phyloP scores from a whole-genome alignment of 2,113 vertebrate genomes.

The Saguinus midas region DNA sequence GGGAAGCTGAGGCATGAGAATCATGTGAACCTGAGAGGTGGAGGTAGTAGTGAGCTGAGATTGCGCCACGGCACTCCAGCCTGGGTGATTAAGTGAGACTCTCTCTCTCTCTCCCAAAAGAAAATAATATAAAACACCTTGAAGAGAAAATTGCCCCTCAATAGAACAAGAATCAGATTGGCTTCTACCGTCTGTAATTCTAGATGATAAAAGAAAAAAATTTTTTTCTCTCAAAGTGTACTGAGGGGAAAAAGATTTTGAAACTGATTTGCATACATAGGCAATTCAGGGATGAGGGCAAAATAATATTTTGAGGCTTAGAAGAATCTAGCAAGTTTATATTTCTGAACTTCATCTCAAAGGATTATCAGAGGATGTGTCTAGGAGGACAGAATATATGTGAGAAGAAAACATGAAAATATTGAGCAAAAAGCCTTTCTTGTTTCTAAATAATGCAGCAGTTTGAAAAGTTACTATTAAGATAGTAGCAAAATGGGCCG shows the following conservation, averaged over 20 bases:
- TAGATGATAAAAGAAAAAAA: background rate
- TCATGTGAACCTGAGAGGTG: no score
- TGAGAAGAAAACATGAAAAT: background rate
- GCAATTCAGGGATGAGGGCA: background rate
- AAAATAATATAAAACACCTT: background rate
- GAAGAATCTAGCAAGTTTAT: background rate
- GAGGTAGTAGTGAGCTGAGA: no score
- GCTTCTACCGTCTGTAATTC: background rate
- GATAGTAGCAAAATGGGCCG: background rate
- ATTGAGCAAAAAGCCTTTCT: background rate
- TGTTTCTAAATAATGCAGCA: constrained; percentile 1
- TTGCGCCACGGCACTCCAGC: no score
- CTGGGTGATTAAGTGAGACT: no score
- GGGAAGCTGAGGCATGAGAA: no score
- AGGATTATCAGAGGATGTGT: background rate
- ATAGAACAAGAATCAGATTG: background rate
- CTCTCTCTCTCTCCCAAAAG: no score
- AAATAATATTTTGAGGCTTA: background rate
- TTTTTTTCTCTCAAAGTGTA: background rate
- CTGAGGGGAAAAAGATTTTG: background rate
- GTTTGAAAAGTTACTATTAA: background rate
- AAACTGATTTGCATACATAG: background rate
- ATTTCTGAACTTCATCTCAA: background rate
- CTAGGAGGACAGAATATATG: background rate
- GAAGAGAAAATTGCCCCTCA: background rate